Conservation (phyloP, 2,113 vertebrate species). For the Dromaius novaehollandiae region DNA sequence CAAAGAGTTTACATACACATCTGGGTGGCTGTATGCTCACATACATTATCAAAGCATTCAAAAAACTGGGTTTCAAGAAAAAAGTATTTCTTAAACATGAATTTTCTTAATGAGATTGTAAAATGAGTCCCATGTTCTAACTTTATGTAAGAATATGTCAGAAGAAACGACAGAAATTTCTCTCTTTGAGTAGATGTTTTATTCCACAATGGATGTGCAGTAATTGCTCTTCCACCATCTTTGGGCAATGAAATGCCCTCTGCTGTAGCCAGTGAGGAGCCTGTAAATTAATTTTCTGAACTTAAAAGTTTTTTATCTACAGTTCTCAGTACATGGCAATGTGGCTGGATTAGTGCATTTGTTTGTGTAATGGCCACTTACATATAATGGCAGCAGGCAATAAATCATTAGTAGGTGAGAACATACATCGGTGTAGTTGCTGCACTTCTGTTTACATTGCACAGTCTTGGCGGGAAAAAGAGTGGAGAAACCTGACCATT, state of each 20-base stretch:
- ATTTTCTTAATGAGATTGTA: neutral
- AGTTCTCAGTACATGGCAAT: neutral
- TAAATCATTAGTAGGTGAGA: neutral
- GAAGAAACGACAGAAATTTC: neutral
- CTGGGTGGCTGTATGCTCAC: neutral
- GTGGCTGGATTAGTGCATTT: neutral
- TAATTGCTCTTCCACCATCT: neutral
- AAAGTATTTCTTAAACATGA: neutral
- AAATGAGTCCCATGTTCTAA: neutral
- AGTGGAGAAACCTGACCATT: neutral
- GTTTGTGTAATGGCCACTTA: neutral
- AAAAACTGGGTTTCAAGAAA: neutral
- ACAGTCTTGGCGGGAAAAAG: neutral
- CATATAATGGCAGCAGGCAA: neutral
- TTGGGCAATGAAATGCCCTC: neutral
- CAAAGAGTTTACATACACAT: conserved; percentile 46
- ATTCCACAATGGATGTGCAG: neutral
- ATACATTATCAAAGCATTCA: neutral
- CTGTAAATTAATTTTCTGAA: neutral
- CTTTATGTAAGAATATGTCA: neutral
- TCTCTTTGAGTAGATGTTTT: neutral
- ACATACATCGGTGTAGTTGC: neutral
- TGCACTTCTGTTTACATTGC: neutral
- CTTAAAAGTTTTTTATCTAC: neutral
- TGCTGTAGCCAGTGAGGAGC: neutral